Evolutionary conservation across 2,113 vertebrate species (phyloP).

Genomic region (Ameiurus melas): DNA sequence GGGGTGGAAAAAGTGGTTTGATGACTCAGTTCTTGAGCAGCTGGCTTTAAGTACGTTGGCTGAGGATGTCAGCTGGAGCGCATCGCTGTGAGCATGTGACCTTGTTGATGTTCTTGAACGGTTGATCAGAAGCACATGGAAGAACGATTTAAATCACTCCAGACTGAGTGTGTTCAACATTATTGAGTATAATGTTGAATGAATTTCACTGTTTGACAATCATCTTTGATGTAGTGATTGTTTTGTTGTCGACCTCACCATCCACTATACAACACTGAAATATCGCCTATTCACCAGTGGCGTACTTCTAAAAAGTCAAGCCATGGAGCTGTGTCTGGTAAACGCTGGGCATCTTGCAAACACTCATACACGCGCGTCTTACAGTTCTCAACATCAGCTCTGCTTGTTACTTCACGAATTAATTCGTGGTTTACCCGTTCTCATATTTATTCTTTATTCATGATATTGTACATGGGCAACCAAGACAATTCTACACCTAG

Average conservation of each 20-base stretch:
- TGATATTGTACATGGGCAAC: not conserved
- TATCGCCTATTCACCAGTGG: not conserved
- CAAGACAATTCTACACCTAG: not conserved
- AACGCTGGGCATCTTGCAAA: not conserved
- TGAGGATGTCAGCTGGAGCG: not conserved
- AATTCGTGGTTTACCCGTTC: not conserved
- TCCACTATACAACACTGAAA: not conserved
- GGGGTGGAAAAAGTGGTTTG: not conserved
- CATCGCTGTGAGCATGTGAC: not conserved
- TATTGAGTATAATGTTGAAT: not conserved
- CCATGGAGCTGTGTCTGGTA: not conserved
- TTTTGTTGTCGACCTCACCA: not conserved
- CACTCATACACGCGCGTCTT: too few relatives aligned
- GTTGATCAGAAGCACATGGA: not conserved
- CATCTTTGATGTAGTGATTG: not conserved
- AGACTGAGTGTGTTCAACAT: not conserved
- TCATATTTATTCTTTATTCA: not conserved
- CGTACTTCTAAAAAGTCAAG: not conserved
- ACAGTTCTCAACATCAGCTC: too few relatives aligned
- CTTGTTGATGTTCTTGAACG: constrained; percentile 5
- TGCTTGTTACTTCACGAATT: not conserved
- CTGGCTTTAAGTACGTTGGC: not conserved
- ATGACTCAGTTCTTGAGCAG: not conserved
- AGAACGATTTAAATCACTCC: not conserved
- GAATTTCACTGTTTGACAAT: not conserved